Evolutionary conservation across 2,797 vertebrate genomes (phyloP).

Genomic region (Myotis daubentonii): DNA sequence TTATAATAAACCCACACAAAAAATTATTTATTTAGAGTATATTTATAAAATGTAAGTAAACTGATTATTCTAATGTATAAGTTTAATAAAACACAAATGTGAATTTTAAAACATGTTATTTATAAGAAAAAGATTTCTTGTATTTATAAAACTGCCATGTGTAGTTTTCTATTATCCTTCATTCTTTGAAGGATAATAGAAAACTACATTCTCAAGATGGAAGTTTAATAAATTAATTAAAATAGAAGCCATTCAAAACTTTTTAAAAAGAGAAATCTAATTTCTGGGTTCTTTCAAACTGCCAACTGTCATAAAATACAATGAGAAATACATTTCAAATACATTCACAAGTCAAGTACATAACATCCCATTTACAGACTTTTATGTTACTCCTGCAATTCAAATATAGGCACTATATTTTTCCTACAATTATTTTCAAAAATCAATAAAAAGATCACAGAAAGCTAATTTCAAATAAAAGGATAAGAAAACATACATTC

Average conservation of each 20-base stretch:
- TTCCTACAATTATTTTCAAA: conserved; percentile 4
- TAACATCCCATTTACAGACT: not conserved
- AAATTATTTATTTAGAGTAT: not conserved
- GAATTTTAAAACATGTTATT: conserved; percentile 49
- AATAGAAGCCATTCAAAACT: not conserved
- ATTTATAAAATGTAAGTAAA: conserved; percentile 10
- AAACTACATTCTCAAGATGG: not conserved
- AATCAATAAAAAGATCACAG: conserved; percentile 7
- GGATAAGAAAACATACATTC: conserved; percentile 8
- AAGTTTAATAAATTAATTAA: conserved; percentile 42
- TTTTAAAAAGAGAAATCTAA: conserved; percentile 31
- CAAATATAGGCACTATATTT: conserved; percentile 8
- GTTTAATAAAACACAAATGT: not conserved
- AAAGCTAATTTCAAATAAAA: conserved; percentile 62
- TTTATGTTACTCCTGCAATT: conserved; percentile 9
- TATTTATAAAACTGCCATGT: not conserved
- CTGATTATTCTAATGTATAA: not conserved
- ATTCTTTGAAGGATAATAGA: not conserved
- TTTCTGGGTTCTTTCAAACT: conserved; percentile 50
- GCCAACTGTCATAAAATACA: conserved; percentile 26
- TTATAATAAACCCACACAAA: conserved; percentile 19
- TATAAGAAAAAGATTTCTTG: conserved; percentile 14
- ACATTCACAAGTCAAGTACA: conserved; percentile 38
- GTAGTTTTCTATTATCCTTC: not conserved
- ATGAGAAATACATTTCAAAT: conserved; percentile 26